phyloP scores from a whole-genome alignment of 2,888 invertebrate genomes.

The Pyrrhia umbra region DNA sequence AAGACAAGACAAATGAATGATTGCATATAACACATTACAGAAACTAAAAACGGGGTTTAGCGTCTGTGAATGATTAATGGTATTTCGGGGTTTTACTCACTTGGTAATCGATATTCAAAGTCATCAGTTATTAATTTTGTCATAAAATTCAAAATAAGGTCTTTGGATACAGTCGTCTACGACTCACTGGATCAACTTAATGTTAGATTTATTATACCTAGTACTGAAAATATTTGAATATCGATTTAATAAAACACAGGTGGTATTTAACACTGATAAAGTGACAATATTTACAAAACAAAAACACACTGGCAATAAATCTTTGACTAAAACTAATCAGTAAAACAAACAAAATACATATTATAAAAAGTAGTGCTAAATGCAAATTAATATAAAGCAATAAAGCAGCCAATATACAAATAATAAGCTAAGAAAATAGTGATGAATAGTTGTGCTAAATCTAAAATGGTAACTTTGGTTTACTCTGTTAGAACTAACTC shows the following conservation, averaged over 20 bases:
- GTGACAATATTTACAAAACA: conserved; percentile 73
- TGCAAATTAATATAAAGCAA: conserved; percentile 62
- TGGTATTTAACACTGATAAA: conserved; percentile 83
- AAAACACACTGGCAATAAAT: conserved; percentile 62
- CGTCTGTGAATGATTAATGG: conserved; percentile 86
- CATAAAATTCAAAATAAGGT: neutral
- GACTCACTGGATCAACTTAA: neutral
- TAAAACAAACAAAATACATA: conserved; percentile 55
- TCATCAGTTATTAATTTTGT: neutral
- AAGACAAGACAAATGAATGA: conserved; percentile 90
- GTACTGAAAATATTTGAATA: conserved; percentile 70
- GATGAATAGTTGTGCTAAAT: conserved; percentile 67
- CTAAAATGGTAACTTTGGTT: conserved; percentile 68
- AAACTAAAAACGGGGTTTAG: conserved; percentile 83
- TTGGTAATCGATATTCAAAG: conserved; percentile 76
- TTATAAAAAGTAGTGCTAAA: conserved; percentile 55
- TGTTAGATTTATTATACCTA: neutral
- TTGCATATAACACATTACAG: conserved; percentile 83
- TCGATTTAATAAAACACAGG: conserved; percentile 62
- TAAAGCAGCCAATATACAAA: conserved; percentile 73
- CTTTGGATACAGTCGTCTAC: no score
- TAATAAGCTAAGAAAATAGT: conserved; percentile 60
- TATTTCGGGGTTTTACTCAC: conserved; percentile 74
- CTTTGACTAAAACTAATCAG: conserved; percentile 56
- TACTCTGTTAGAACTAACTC: conserved; percentile 36